Percentiles rank a stretch among this genome's conserved stretches.
These are phyloP conservation scores for Drosophila tsacasi DNA, from an alignment of 1,140 invertebrate genomes.

Conservation along the genomic window DNA sequence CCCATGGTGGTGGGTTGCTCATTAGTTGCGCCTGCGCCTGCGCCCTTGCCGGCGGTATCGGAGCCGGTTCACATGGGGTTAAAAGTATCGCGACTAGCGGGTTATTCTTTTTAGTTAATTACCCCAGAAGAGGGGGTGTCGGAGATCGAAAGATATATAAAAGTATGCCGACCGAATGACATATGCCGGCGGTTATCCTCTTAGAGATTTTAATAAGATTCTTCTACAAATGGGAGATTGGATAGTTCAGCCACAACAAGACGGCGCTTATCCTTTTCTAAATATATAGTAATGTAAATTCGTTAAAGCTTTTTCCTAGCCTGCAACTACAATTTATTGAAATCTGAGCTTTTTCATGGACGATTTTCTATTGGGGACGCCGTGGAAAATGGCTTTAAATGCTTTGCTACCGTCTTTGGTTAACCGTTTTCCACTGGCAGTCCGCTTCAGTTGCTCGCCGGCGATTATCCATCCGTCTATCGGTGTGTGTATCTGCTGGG, in stretches of 20 bases:
- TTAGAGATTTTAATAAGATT: too few relatives aligned
- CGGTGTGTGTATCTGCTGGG: constrained; percentile 18
- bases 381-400: constrained; percentile 47
- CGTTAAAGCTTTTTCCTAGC: neutral
- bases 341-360: constrained; percentile 23
- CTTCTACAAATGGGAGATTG: too few relatives aligned
- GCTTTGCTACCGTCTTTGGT: constrained; percentile 48
- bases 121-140: constrained; percentile 13
- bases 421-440: constrained; percentile 62
- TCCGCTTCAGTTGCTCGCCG: constrained; percentile 61
- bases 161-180: constrained; percentile 15
- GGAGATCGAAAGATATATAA: constrained; percentile 45
- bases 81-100: constrained; percentile 58
- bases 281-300: neutral
- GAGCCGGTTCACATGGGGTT: constrained; percentile 66
- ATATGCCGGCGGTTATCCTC: constrained; percentile 23
- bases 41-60: constrained; percentile 39
- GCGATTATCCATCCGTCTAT: constrained; percentile 71
- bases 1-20: constrained; percentile 71
- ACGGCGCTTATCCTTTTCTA: neutral
- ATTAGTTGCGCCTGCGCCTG: constrained; percentile 78
- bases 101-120: constrained; percentile 68
- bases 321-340: neutral
- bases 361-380: constrained; percentile 49
- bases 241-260: too few relatives aligned